phyloP scores from a whole-genome alignment of 2,888 invertebrate genomes.

The Agrotis exclamationis region DNA sequence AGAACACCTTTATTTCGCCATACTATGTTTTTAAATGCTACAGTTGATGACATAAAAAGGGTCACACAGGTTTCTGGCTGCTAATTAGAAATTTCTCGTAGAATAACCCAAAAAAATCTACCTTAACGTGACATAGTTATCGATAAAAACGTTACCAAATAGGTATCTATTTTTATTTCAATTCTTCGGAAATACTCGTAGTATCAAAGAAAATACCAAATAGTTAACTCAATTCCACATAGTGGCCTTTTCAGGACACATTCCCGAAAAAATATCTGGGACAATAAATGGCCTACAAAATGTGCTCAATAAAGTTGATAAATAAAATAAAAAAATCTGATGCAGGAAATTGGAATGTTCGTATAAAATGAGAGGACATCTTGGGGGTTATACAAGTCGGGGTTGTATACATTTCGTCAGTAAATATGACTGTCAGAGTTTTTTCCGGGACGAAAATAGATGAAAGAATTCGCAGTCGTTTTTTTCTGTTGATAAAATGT shows the following conservation, averaged over 20 bases:
- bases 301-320: conserved; percentile 53
- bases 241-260: conserved; percentile 14
- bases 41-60: too few relatives aligned
- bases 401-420: conserved; percentile 35
- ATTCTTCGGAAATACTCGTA: conserved; percentile 11
- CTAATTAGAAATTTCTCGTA: not conserved
- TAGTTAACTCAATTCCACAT: conserved; percentile 25
- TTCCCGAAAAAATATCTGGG: conserved; percentile 16
- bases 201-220: conserved; percentile 24
- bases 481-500: conserved; percentile 11
- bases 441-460: conserved; percentile 40
- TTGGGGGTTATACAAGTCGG: conserved; percentile 43
- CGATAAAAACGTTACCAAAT: not conserved
- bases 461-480: not conserved
- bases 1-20: not conserved
- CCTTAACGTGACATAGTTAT: not conserved
- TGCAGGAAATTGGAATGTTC: conserved; percentile 64
- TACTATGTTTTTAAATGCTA: not conserved
- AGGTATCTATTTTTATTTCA: conserved; percentile 11
- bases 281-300: conserved; percentile 38
- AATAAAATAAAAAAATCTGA: conserved; percentile 56
- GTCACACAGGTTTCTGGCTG: too few relatives aligned
- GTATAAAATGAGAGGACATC: conserved; percentile 48
- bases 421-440: conserved; percentile 37
- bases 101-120: not conserved